A percentile compares a stretch with the other conserved stretches of the same genome.
phyloP scores from a whole-genome alignment of 2,797 vertebrate genomes.

The Pantherophis alleghaniensis region DNA sequence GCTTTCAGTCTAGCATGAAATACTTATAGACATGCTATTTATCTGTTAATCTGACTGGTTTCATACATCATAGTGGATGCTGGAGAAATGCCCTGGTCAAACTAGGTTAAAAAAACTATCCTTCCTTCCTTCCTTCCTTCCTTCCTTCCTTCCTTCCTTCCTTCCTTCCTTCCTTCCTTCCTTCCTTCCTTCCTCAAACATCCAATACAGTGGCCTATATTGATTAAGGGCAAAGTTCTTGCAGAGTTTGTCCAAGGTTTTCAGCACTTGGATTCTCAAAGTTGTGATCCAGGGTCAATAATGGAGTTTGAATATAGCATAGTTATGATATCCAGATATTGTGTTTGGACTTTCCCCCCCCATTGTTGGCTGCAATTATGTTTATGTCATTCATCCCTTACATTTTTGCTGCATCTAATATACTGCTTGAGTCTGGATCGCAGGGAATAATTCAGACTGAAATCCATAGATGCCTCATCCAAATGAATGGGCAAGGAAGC shows the following conservation, averaged over 20 bases:
- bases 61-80: not conserved
- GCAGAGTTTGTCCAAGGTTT: not conserved
- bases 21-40: not conserved
- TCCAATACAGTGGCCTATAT: not conserved
- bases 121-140: too few relatives aligned
- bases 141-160: too few relatives aligned
- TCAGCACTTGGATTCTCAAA: not conserved
- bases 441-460: not conserved
- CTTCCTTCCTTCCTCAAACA: not conserved
- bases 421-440: not conserved
- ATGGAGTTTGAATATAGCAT: not conserved
- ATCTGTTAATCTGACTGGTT: not conserved
- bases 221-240: not conserved
- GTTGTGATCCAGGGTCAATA: not conserved
- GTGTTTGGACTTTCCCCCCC: not conserved
- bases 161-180: too few relatives aligned
- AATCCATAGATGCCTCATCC: not conserved
- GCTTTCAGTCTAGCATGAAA: not conserved
- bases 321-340: not conserved
- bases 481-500: not conserved
- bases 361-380: not conserved
- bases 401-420: not conserved
- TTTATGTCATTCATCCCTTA: not conserved
- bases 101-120: not conserved
- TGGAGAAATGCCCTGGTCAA: not conserved